These are phyloP conservation scores for Zaprionus obscuricornis DNA, from an alignment of 2,888 invertebrate species.

Conservation along the genomic window DNA sequence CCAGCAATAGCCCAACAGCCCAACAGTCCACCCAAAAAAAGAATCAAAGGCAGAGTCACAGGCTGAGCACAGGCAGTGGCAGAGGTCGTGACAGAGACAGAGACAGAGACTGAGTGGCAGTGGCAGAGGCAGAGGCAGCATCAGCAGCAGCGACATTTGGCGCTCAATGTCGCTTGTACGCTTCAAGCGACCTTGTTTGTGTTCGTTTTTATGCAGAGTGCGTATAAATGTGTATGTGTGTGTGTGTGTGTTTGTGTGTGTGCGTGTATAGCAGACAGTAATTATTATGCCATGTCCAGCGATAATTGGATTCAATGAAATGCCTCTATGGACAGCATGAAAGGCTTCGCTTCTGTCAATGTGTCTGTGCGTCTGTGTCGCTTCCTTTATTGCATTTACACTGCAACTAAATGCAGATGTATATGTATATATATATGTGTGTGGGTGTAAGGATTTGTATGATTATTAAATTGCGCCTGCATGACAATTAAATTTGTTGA, in stretches of 20 bases:
- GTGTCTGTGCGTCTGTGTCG: slow-evolving; percentile 17
- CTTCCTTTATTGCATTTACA: slow-evolving; percentile 27
- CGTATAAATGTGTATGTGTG: slow-evolving; percentile 25
- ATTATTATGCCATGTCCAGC: slow-evolving; percentile 79
- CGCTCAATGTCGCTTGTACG: slow-evolving; percentile 51
- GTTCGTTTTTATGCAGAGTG: slow-evolving; percentile 15
- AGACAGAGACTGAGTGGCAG: too few species aligned
- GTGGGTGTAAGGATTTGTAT: slow-evolving; percentile 17
- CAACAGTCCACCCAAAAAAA: too few species aligned
- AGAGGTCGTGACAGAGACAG: too few species aligned
- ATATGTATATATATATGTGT: neutral
- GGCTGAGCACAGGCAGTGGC: too few species aligned
- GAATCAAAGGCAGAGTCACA: slow-evolving; percentile 16
- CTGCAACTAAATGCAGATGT: slow-evolving; percentile 8
- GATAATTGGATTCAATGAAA: slow-evolving; percentile 79
- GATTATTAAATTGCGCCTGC: slow-evolving; percentile 41
- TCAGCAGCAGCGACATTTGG: too few species aligned
- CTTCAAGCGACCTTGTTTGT: slow-evolving; percentile 62
- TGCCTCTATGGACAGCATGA: slow-evolving; percentile 45
- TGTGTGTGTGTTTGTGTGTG: slow-evolving; percentile 24
- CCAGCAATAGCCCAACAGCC: slow-evolving; percentile 31
- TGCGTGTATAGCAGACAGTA: slow-evolving; percentile 69
- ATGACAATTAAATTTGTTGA: slow-evolving; percentile 38
- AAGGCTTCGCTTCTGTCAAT: slow-evolving; percentile 23
- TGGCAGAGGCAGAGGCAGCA: too few species aligned